Conservation (phyloP, 2,888 invertebrate genomes). For the Leptothorax acervorum region DNA sequence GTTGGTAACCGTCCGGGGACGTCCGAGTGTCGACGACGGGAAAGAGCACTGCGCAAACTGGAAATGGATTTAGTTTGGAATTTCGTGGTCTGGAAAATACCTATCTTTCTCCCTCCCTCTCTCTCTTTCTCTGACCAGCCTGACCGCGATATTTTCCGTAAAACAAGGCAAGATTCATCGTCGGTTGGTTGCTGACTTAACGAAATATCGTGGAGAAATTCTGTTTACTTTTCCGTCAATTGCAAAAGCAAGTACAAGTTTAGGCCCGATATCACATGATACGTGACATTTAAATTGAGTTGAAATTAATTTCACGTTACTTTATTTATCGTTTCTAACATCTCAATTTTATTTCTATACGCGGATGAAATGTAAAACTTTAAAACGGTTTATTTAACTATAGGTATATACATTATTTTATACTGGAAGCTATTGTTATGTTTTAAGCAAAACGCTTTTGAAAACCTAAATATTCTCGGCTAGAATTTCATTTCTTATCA, state of each 20-base stretch:
- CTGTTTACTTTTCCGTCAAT: conserved; percentile 55
- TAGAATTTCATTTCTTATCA: conserved; percentile 55
- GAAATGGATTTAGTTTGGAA: conserved; percentile 73
- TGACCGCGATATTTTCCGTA: conserved; percentile 57
- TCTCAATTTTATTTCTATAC: neutral
- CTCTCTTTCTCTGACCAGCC: conserved; percentile 33
- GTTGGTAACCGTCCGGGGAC: conserved; percentile 60
- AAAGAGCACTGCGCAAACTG: conserved; percentile 66
- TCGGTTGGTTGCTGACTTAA: conserved; percentile 57
- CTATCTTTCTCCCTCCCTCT: conserved; percentile 14
- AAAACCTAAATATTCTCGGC: conserved; percentile 25
- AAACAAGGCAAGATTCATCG: conserved; percentile 63
- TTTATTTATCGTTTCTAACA: neutral
- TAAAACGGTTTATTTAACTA: neutral
- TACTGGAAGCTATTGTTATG: neutral
- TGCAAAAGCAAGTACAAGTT: conserved; percentile 19
- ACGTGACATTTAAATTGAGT: neutral
- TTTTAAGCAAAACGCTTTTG: neutral
- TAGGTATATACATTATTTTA: neutral
- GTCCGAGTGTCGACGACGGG: conserved; percentile 60
- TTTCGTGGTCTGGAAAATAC: conserved; percentile 62
- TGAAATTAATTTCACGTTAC: neutral
- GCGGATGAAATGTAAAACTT: neutral
- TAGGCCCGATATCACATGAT: neutral
- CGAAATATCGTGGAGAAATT: conserved; percentile 57